These are phyloP conservation scores for Eriosoma lanigerum DNA, from an alignment of 1,140 invertebrate genomes.

Conservation along the genomic window DNA sequence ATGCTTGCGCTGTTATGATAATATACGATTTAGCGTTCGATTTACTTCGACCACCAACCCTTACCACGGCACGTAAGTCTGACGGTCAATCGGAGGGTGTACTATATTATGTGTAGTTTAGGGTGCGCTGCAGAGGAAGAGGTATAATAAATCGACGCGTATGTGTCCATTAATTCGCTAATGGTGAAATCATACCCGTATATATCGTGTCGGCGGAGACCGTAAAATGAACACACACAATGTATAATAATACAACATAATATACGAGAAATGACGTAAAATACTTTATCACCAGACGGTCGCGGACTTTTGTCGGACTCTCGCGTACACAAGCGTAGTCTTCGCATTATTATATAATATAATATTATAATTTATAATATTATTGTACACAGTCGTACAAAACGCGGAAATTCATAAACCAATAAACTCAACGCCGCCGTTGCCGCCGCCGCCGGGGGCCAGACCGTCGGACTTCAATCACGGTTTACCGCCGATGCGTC, in stretches of 20 bases:
- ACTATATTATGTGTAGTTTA: background rate
- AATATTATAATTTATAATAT: no score
- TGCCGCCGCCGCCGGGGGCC: background rate
- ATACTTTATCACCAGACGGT: background rate
- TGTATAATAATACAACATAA: background rate
- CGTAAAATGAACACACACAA: background rate
- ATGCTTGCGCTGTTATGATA: background rate
- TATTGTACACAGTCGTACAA: background rate
- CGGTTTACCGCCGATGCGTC: background rate
- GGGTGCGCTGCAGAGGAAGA: background rate
- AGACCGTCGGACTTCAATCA: constrained; percentile 42
- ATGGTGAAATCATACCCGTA: constrained; percentile 47
- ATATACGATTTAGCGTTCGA: constrained; percentile 41
- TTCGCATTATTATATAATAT: no score
- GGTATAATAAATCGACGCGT: constrained; percentile 42
- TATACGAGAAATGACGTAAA: constrained; percentile 6
- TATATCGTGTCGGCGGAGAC: constrained; percentile 16
- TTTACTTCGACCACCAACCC: constrained; percentile 22
- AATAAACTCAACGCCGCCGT: constrained; percentile 38
- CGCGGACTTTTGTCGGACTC: constrained; percentile 5
- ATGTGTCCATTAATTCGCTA: constrained; percentile 45
- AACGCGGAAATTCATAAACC: constrained; percentile 47
- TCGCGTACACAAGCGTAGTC: background rate
- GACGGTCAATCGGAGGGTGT: background rate
- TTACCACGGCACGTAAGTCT: background rate